phyloP scores from a whole-genome alignment of 2,888 invertebrate species.

The Melangyna quadrimaculata region DNA sequence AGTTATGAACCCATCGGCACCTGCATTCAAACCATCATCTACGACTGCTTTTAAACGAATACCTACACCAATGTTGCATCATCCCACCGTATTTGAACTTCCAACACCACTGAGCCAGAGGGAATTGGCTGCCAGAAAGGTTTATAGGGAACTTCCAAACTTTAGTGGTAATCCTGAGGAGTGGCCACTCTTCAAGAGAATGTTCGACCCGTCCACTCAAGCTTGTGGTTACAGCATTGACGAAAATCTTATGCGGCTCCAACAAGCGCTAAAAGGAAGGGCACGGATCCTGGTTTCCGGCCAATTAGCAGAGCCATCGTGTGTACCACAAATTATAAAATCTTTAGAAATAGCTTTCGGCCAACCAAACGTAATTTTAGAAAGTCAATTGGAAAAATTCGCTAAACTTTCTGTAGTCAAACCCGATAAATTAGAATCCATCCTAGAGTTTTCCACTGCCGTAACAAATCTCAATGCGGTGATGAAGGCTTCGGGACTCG shows the following conservation, averaged over 20 bases:
- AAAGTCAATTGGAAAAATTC: background rate
- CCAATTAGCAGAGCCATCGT: background rate
- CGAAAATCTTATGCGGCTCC: background rate
- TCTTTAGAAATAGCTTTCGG: background rate
- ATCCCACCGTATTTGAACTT: background rate
- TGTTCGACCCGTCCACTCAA: background rate
- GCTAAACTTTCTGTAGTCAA: background rate
- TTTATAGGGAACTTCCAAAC: background rate
- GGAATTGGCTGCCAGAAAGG: background rate
- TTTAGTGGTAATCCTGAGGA: too few species aligned
- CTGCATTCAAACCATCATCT: background rate
- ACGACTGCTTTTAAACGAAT: background rate
- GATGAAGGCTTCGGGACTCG: background rate
- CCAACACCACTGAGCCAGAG: background rate
- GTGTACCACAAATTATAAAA: background rate
- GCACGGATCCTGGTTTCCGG: background rate
- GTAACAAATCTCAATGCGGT: slow-evolving; percentile 2
- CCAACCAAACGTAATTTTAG: background rate
- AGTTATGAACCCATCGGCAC: background rate
- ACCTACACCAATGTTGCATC: background rate
- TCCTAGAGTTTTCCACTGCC: background rate
- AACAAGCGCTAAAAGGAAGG: background rate
- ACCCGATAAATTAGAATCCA: background rate
- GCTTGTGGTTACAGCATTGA: background rate
- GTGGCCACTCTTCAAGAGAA: too few species aligned